Percentiles rank a stretch among this genome's conserved stretches.
These are phyloP conservation scores for Phania funesta DNA, from an alignment of 2,888 invertebrate genomes.

Conservation along the genomic window DNA sequence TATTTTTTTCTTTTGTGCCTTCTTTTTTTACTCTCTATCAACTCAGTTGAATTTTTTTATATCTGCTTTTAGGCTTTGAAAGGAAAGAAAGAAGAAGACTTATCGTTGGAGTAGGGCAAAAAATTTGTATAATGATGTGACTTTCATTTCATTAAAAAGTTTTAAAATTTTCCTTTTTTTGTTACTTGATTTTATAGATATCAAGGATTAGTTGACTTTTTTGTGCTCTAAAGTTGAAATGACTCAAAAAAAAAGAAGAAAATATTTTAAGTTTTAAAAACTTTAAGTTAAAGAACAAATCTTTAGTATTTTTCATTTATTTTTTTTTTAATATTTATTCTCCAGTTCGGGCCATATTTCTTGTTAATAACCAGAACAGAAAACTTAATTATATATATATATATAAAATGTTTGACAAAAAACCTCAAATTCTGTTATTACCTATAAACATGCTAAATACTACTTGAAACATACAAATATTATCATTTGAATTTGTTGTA, in stretches of 20 bases:
- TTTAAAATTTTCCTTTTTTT: slow-evolving; percentile 43
- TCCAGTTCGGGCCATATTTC: too few relatives aligned
- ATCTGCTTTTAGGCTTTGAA: slow-evolving; percentile 49
- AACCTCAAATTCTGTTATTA: slow-evolving; percentile 15
- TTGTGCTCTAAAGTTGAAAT: slow-evolving; percentile 51
- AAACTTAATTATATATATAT: not conserved
- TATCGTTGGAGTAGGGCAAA: not conserved
- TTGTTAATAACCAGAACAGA: not conserved
- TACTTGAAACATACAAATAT: slow-evolving; percentile 31
- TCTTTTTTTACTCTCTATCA: slow-evolving; percentile 10
- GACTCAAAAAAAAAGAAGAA: slow-evolving; percentile 34
- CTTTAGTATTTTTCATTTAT: too few relatives aligned
- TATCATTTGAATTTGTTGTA: slow-evolving; percentile 1
- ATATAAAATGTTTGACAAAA: not conserved
- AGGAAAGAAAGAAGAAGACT: slow-evolving; percentile 12
- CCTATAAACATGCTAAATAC: slow-evolving; percentile 44
- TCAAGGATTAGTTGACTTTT: slow-evolving; percentile 58
- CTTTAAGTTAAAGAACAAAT: too few relatives aligned
- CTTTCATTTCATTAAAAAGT: slow-evolving; percentile 67
- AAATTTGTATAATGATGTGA: slow-evolving; percentile 62
- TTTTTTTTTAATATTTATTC: too few relatives aligned
- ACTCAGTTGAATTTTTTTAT: slow-evolving; percentile 42
- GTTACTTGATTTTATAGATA: slow-evolving; percentile 40
- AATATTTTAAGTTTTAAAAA: too few relatives aligned
- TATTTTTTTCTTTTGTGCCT: not conserved